These are phyloP conservation scores for Anableps anableps DNA, from an alignment of 2,797 vertebrate species.

Conservation along the genomic window DNA sequence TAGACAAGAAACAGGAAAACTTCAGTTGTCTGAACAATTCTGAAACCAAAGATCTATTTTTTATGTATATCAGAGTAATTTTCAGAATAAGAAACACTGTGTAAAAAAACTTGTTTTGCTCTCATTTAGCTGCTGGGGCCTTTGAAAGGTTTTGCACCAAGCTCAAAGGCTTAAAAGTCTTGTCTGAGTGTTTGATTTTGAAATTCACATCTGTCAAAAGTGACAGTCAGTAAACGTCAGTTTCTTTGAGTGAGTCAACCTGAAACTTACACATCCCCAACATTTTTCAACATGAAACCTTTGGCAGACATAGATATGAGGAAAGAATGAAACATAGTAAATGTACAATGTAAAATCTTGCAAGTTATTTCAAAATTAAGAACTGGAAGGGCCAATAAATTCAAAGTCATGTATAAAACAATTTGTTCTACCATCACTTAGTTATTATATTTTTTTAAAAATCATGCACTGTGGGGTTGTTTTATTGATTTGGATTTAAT, in stretches of 20 bases:
- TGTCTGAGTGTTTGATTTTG: constrained; percentile 30
- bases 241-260: constrained; percentile 49
- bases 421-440: background rate
- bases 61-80: constrained; percentile 30
- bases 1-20: constrained; percentile 60
- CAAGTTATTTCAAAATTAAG: background rate
- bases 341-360: constrained; percentile 7
- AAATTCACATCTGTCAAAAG: constrained; percentile 60
- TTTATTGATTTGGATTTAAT: background rate
- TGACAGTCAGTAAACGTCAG: constrained; percentile 53
- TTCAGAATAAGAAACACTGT: constrained; percentile 29
- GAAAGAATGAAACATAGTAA: background rate
- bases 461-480: background rate
- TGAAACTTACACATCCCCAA: constrained; percentile 40
- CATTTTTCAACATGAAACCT: constrained; percentile 25
- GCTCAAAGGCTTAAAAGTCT: constrained; percentile 40
- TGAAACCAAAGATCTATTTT: constrained; percentile 36
- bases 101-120: constrained; percentile 41
- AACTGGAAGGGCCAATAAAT: background rate
- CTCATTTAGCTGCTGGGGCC: constrained; percentile 30
- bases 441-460: background rate
- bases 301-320: constrained; percentile 2
- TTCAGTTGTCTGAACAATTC: constrained; percentile 56
- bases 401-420: background rate
- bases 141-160: constrained; percentile 24